Conservation (phyloP, 1,140 invertebrate species). For the Camponotus floridanus region DNA sequence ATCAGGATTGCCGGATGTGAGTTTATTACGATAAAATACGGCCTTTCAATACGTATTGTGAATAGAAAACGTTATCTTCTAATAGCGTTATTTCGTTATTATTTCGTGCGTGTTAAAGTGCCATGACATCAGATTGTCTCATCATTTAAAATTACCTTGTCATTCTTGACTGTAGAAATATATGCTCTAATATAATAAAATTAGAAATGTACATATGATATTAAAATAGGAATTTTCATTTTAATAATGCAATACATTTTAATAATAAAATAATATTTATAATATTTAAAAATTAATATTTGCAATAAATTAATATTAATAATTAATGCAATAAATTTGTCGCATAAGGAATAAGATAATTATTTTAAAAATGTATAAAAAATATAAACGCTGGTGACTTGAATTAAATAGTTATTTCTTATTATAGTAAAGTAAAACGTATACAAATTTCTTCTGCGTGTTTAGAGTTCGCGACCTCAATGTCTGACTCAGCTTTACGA, state of each 20-base stretch:
- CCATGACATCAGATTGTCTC: conserved; percentile 39
- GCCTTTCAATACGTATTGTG: conserved; percentile 12
- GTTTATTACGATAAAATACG: conserved; percentile 52
- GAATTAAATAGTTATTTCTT: background rate
- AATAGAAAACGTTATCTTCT: conserved; percentile 34
- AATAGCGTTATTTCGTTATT: conserved; percentile 40
- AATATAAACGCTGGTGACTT: background rate
- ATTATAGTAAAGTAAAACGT: background rate
- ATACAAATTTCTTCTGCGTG: background rate
- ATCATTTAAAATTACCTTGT: conserved; percentile 20
- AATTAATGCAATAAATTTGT: background rate
- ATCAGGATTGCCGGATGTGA: conserved; percentile 51
- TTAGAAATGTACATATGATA: background rate
- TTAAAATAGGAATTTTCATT: background rate
- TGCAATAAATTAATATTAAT: background rate
- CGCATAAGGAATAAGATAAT: background rate
- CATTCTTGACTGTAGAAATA: conserved; percentile 1
- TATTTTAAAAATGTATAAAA: background rate
- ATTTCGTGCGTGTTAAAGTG: conserved; percentile 50
- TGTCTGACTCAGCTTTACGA: background rate
- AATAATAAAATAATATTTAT: background rate
- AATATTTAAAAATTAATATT: too few relatives aligned
- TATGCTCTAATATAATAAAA: background rate
- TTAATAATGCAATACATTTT: background rate
- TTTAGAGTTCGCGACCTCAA: background rate